phyloP scores from a whole-genome alignment of 2,113 vertebrate species.

The Silurus asotus region DNA sequence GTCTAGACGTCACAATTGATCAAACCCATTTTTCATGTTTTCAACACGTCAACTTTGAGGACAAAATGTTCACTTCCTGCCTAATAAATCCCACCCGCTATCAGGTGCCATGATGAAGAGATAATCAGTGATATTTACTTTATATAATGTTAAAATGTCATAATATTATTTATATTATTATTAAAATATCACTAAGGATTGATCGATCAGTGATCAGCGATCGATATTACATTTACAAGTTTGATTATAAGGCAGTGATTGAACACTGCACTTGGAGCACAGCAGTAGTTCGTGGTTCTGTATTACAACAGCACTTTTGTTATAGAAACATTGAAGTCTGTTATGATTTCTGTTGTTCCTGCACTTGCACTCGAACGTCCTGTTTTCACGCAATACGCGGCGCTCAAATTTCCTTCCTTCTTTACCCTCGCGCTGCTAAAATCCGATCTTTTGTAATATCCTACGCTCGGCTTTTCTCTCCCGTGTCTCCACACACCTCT shows the following conservation, averaged over 20 bases:
- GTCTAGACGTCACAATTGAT: too few relatives aligned
- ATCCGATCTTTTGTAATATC: background rate
- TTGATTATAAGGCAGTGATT: background rate
- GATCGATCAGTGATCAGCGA: too few relatives aligned
- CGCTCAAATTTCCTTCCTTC: background rate
- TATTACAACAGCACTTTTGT: background rate
- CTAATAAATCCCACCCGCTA: too few relatives aligned
- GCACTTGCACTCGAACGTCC: background rate
- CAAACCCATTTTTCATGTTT: too few relatives aligned
- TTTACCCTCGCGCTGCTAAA: background rate
- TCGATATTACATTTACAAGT: background rate
- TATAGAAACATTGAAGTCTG: background rate
- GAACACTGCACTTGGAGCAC: background rate
- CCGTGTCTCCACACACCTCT: background rate
- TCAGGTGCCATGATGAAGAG: too few relatives aligned
- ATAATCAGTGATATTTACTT: too few relatives aligned
- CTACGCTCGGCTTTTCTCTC: background rate
- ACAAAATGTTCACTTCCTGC: too few relatives aligned
- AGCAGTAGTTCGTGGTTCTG: background rate
- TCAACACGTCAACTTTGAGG: too few relatives aligned
- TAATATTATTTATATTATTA: too few relatives aligned
- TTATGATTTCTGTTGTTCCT: background rate
- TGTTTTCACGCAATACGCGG: background rate
- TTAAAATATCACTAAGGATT: too few relatives aligned
- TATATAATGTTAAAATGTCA: too few relatives aligned